Base-by-base conservation (phyloP, 2,797 vertebrate genomes). In the Antennarius maculatus region DNA sequence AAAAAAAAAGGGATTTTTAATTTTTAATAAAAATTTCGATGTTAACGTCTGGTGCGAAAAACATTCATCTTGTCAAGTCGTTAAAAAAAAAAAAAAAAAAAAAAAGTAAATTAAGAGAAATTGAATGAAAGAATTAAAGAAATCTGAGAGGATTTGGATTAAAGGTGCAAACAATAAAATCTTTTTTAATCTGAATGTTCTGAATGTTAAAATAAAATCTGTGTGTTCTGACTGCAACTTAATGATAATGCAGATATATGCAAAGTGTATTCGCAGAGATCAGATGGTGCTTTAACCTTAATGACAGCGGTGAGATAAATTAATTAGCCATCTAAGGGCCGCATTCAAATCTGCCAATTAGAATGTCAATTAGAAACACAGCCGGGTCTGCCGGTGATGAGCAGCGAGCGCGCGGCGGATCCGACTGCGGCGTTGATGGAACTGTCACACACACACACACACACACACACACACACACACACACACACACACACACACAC, bases 331-430 rank as follows among this genome's bases (percentile, higher is more conserved):
- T 91, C 92, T 90, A 90, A 92, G 90, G 89, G 86, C 90, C 62
- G 87, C 92, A 91, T 92, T 93, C 88, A 92, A 93, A 93, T 92
- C 93, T 92, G 91, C 93, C 93, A 93, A 93, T 93, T 94, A 93
- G 88, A 91, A 91, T 93, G 93, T 93, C 92, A 93, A 93, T 93
- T 93, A 93, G 90, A 91, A 91, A 91, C 91, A 89, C 86, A 86
- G 88, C 71, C 82, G 51, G 76, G 86, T 23, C 84, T 88, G 84
- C 23, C 86, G 48, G 67, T 83, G 85, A 81, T 69, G 91, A 88
- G 86, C 76, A 39, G 69, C 78, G 43, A 50, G 80, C 56, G 61
- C 73, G 77, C 69, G 54, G 81, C 34, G n/a, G 69, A 60, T 77
- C 77, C 48, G 81, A 81, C 74, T 85, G 87, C 74, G 80, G 84